Evolutionary conservation across 2,113 vertebrate genomes (phyloP).

Genomic region (Silurus meridionalis): DNA sequence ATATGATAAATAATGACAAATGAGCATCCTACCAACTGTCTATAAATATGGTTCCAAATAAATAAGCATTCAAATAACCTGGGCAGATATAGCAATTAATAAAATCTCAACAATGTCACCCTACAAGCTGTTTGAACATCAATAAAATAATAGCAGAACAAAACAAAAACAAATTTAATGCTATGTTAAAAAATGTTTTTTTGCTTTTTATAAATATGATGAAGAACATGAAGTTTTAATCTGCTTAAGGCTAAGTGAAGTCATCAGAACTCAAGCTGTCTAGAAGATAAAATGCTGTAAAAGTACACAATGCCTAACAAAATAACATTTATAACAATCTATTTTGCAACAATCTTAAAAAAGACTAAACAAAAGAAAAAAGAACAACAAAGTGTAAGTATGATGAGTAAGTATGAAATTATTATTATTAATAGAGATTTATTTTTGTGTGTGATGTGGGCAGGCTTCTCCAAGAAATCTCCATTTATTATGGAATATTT

Average conservation of each 20-base stretch:
- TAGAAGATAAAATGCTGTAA: not conserved
- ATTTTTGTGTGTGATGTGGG: no score
- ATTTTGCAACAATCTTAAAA: not conserved
- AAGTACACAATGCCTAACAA: no score
- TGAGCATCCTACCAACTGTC: not conserved
- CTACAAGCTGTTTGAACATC: not conserved
- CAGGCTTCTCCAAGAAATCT: not conserved
- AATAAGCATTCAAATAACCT: not conserved
- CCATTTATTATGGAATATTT: not conserved
- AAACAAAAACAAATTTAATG: not conserved
- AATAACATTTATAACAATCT: no score
- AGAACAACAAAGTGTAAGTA: not conserved
- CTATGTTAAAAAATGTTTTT: not conserved
- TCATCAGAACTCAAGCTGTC: not conserved
- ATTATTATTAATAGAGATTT: not conserved
- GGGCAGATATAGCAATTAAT: not conserved
- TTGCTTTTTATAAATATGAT: not conserved
- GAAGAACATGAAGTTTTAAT: not conserved
- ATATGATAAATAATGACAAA: constrained; percentile 14
- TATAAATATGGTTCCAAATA: not conserved
- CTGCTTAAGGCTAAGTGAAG: not conserved
- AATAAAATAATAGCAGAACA: not conserved
- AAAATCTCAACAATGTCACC: not conserved
- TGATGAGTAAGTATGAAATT: not conserved
- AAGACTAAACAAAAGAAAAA: not conserved